These are phyloP conservation scores for Sycophaga agraensis DNA, from an alignment of 1,140 invertebrate genomes.

Conservation along the genomic window DNA sequence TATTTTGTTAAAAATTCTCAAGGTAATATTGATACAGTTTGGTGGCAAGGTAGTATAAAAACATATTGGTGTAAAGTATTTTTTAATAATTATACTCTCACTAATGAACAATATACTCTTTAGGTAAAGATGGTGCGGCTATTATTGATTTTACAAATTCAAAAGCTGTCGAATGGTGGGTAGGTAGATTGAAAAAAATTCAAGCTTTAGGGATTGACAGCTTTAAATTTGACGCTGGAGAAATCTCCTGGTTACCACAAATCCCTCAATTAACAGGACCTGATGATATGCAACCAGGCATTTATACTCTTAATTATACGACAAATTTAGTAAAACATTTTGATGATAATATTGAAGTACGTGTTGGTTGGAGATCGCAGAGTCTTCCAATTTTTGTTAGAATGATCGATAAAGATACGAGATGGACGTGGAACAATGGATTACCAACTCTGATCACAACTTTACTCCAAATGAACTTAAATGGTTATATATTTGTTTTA, in stretches of 20 bases:
- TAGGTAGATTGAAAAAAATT: conserved; percentile 61
- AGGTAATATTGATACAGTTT: conserved; percentile 64
- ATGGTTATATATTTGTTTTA: conserved; percentile 82
- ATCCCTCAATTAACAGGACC: conserved; percentile 56
- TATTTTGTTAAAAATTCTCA: conserved; percentile 65
- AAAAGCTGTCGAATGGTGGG: conserved; percentile 75
- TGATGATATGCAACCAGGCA: conserved; percentile 60
- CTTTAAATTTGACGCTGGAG: conserved; percentile 93
- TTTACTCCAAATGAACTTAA: conserved; percentile 75
- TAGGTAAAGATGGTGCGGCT: conserved; percentile 47
- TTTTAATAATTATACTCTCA: too few relatives aligned
- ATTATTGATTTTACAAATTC: conserved; percentile 81
- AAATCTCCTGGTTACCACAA: conserved; percentile 66
- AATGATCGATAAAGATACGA: conserved; percentile 85
- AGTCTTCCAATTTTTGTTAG: conserved; percentile 79
- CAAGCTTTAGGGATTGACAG: conserved; percentile 72
- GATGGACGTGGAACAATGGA: conserved; percentile 80
- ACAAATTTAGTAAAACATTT: conserved; percentile 64
- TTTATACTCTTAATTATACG: conserved; percentile 68
- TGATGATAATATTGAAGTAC: conserved; percentile 72
- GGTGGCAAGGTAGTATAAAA: conserved; percentile 90
- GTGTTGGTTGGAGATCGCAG: conserved; percentile 70
- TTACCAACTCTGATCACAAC: conserved; percentile 77
- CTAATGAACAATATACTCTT: neutral
- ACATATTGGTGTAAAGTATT: too few relatives aligned